phyloP scores from a whole-genome alignment of 2,888 invertebrate genomes.

The Octonoba sinensis region DNA sequence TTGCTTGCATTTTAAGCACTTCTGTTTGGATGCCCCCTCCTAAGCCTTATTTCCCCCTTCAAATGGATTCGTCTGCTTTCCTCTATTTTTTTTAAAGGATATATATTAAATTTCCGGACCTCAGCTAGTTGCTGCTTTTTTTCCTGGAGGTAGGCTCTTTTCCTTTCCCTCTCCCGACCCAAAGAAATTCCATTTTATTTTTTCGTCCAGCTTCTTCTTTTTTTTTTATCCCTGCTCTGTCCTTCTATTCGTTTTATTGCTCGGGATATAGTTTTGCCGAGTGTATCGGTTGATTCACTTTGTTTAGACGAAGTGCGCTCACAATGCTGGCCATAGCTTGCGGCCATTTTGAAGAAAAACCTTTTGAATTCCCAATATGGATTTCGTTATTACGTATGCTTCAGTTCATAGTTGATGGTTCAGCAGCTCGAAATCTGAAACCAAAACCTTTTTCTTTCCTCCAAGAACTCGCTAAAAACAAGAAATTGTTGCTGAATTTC shows the following conservation, averaged over 20 bases:
- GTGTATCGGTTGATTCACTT: constrained; percentile 54
- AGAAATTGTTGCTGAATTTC: too few species aligned
- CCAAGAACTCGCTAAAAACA: too few species aligned
- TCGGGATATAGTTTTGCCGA: constrained; percentile 26
- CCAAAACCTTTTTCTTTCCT: too few species aligned
- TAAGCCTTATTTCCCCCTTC: constrained; percentile 22
- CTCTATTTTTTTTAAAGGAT: constrained; percentile 41
- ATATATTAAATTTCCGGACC: constrained; percentile 63
- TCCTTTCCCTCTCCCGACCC: constrained; percentile 2
- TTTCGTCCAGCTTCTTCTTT: neutral
- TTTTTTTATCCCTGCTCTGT: constrained; percentile 11
- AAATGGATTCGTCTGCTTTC: constrained; percentile 55
- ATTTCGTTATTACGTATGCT: too few species aligned
- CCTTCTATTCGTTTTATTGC: constrained; percentile 41
- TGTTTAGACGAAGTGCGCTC: constrained; percentile 14
- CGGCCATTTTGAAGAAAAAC: too few species aligned
- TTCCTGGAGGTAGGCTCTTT: constrained; percentile 23
- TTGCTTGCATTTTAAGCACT: constrained; percentile 63
- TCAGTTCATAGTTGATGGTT: too few species aligned
- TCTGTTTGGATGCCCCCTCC: constrained; percentile 33
- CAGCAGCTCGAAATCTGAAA: too few species aligned
- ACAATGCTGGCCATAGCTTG: too few species aligned
- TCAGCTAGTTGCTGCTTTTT: constrained; percentile 55
- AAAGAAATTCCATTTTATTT: constrained; percentile 43
- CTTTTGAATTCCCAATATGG: too few species aligned